A percentile compares a stretch with the other conserved stretches of the same genome.
These are phyloP conservation scores for Geococcyx californianus DNA, from an alignment of 2,113 vertebrate species.

Conservation along the genomic window DNA sequence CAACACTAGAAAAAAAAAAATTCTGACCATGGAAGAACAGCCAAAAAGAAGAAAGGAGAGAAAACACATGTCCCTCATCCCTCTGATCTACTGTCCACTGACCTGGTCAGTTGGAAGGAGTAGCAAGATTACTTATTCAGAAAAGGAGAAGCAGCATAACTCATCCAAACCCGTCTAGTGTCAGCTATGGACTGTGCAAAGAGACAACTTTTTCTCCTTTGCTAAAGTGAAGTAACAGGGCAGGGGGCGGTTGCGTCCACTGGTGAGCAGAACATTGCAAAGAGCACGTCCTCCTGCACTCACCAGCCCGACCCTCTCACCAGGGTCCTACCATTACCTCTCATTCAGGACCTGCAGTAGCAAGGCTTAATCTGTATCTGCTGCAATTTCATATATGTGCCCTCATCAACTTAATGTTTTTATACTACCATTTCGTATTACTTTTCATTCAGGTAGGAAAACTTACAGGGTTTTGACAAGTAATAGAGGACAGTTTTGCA, in stretches of 20 bases:
- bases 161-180: rapidly evolving
- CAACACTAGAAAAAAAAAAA: background rate
- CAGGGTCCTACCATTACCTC: background rate
- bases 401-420: background rate
- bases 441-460: background rate
- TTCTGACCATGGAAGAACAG: background rate
- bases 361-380: background rate
- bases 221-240: background rate
- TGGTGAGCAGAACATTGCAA: background rate
- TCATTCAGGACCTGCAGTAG: background rate
- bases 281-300: background rate
- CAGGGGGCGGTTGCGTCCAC: background rate
- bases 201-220: background rate
- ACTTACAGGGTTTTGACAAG: background rate
- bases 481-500: background rate
- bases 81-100: background rate
- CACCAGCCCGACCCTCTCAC: background rate
- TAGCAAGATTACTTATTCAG: background rate
- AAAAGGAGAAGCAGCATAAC: background rate
- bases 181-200: background rate
- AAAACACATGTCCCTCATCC: background rate
- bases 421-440: background rate
- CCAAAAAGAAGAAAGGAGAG: background rate
- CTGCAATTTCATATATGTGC: rapidly evolving
- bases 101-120: background rate